Evolutionary conservation across 2,888 invertebrate genomes (phyloP).

Genomic region (Andrena trimmerana): DNA sequence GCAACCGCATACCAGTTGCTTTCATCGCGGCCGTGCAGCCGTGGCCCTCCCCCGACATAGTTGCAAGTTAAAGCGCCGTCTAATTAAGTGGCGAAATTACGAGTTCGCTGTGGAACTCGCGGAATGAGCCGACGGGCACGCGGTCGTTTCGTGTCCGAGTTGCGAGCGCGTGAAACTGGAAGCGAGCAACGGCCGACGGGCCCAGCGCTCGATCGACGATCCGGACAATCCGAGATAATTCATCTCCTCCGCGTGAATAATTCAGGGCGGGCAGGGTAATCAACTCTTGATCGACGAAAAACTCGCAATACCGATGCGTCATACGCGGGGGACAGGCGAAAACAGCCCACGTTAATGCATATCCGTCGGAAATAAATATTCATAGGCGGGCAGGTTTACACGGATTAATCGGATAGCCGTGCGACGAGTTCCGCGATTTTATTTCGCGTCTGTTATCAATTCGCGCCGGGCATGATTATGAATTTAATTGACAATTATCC

Average conservation of each 20-base stretch:
- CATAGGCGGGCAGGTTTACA: conserved; percentile 19
- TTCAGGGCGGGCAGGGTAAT: background rate
- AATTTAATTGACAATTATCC: conserved; percentile 44
- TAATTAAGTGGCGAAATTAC: conserved; percentile 59
- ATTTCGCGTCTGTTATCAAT: conserved; percentile 35
- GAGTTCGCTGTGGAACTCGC: conserved; percentile 42
- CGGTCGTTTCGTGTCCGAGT: background rate
- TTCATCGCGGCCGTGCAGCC: conserved; percentile 48
- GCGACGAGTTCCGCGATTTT: conserved; percentile 28
- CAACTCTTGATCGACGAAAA: background rate
- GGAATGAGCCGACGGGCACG: conserved; percentile 49
- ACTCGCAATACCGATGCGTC: background rate
- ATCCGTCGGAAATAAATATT: conserved; percentile 44
- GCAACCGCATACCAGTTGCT: conserved; percentile 52
- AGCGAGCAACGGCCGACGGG: background rate
- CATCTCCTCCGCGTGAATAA: background rate
- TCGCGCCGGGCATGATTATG: conserved; percentile 13
- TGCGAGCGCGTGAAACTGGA: conserved; percentile 16
- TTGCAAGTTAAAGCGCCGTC: conserved; percentile 44
- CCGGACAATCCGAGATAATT: background rate
- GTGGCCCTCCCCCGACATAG: background rate
- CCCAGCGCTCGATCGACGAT: background rate
- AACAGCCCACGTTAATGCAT: conserved; percentile 22
- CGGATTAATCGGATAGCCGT: conserved; percentile 28
- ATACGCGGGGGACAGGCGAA: background rate